Evolutionary conservation across 2,888 invertebrate species (phyloP), one percentile per base, ranked within the genome.

Genomic region (Drosophila pseudotalamancana): DNA sequence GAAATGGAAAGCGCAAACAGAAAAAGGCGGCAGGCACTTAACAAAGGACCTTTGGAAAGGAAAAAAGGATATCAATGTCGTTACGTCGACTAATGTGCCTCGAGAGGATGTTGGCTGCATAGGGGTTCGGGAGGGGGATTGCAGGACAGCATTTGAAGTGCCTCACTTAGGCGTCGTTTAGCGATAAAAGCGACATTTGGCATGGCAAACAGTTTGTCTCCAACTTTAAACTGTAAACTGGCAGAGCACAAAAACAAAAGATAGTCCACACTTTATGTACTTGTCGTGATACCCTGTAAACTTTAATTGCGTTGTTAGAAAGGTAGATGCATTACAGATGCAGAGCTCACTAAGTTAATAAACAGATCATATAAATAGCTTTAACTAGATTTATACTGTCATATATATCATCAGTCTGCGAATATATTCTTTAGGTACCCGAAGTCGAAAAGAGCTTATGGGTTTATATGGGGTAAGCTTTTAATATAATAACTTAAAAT

Each of bases 131-230:
- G n/a, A n/a, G n/a, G n/a, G n/a, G n/a, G n/a, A n/a, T n/a, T n/a
- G 34, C 34, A 16, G 51, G 39, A 51, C n/a, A 23, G 29, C 31
- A 39, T 48, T 65, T 63, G 62, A 69, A 72, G 79, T 72, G 80
- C 77, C 46, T 77, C 81, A 80, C 81, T 81, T 84, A 87, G 81
- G 78, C 81, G 75, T 87, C 81, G 85, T 74, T 81, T 81, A 87
- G 82, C 85, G 81, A 81, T 81, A 81, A 84, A 72, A 56, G 84
- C 71, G 77, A 65, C 83, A 67, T 75, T 78, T 66, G 62, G 62
- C 53, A 46, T 55, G 48, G 42, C 51, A 37, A 54, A 57, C 51
- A 45, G 43, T 64, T 43, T 61, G 63, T 62, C 63, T 61, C 27
- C 80, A 81, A 79, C 77, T 80, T 86, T 83, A 80, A 80, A 86